phyloP scores from a whole-genome alignment of 2,888 invertebrate genomes.

The Clanis bilineata region DNA sequence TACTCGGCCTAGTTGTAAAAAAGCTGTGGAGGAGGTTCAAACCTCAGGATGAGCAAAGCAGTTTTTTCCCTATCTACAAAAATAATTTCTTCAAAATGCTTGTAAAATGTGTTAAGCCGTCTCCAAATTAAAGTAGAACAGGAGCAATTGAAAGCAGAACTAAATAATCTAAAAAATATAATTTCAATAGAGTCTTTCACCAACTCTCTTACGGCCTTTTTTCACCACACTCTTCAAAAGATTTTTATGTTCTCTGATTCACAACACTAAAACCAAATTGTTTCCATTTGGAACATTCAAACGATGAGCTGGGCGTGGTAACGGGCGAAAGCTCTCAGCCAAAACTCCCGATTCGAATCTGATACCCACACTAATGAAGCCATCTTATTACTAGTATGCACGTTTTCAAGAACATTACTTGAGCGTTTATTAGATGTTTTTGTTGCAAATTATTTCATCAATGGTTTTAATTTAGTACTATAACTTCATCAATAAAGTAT shows the following conservation, averaged over 20 bases:
- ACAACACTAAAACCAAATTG: not conserved
- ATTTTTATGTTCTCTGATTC: not conserved
- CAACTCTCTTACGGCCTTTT: not conserved
- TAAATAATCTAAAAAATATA: not conserved
- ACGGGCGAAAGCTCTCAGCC: constrained; percentile 14
- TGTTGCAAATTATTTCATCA: not conserved
- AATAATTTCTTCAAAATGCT: too few relatives aligned
- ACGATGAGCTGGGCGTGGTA: constrained; percentile 11
- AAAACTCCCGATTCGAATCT: not conserved
- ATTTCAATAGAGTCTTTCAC: not conserved
- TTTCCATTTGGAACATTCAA: not conserved
- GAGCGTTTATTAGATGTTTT: not conserved
- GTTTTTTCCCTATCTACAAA: too few relatives aligned
- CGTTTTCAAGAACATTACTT: not conserved
- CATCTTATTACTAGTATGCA: not conserved
- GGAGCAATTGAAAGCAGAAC: too few relatives aligned
- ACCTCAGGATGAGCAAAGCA: too few relatives aligned
- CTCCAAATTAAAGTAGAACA: too few relatives aligned
- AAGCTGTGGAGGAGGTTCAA: too few relatives aligned
- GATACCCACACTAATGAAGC: not conserved
- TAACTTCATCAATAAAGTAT: too few relatives aligned
- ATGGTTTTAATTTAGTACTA: not conserved
- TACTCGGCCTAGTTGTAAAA: too few relatives aligned
- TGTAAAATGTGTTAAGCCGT: too few relatives aligned
- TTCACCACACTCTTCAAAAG: not conserved